Conservation (phyloP, 2,797 vertebrate species). For the Hippoglossus hippoglossus region DNA sequence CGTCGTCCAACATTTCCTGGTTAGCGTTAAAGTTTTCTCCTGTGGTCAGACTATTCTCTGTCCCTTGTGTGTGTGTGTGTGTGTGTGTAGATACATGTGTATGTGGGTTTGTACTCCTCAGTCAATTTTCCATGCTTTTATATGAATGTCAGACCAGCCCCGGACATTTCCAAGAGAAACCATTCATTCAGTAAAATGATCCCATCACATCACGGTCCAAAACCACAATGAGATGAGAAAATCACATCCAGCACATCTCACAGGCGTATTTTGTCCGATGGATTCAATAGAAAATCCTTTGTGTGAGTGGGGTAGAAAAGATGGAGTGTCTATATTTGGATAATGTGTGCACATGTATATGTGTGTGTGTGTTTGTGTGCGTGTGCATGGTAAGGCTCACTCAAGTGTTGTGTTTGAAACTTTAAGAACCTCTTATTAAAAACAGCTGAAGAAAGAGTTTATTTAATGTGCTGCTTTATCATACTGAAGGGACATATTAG, state of each 20-base stretch:
- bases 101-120: constrained; percentile 6
- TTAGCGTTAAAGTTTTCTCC: constrained; percentile 62
- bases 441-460: constrained; percentile 13
- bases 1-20: constrained; percentile 67
- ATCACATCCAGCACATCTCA: constrained; percentile 71
- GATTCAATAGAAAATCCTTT: constrained; percentile 24
- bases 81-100: constrained; percentile 9
- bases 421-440: constrained; percentile 12
- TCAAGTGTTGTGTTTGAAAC: constrained; percentile 15
- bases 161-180: constrained; percentile 73
- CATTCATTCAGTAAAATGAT: constrained; percentile 71
- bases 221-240: constrained; percentile 75
- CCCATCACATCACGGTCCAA: constrained; percentile 67
- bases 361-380: constrained; percentile 9
- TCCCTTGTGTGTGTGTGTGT: constrained; percentile 16
- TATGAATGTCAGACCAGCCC: constrained; percentile 58
- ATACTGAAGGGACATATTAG: too few relatives aligned
- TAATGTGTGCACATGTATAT: not conserved
- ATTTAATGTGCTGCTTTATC: not conserved
- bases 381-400: not conserved
- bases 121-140: constrained; percentile 55
- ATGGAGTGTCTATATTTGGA: not conserved
- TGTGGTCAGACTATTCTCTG: constrained; percentile 56
- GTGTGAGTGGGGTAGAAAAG: constrained; percentile 2
- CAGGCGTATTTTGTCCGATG: constrained; percentile 14